A percentile compares a stretch with the other conserved stretches of the same genome.
Evolutionary conservation across 2,888 invertebrate genomes (phyloP).

Genomic region (Trachelus tabidus): DNA sequence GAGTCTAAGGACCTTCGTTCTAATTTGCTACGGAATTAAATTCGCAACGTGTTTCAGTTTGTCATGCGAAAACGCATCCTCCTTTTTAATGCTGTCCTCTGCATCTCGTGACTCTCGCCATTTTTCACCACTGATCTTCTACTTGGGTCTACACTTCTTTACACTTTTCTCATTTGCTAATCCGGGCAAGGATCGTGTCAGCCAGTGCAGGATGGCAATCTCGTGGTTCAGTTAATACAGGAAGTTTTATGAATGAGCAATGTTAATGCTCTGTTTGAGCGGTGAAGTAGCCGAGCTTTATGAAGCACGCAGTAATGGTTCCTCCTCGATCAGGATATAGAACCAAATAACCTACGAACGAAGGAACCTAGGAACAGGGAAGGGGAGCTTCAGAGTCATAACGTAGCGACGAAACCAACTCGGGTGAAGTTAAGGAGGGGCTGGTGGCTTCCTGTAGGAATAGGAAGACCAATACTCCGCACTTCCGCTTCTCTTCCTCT

Average conservation of each 20-base stretch:
- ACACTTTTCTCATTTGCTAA: neutral
- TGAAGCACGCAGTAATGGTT: constrained; percentile 46
- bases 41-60: neutral
- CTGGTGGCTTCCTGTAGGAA: constrained; percentile 51
- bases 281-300: constrained; percentile 45
- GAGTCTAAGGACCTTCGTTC: constrained; percentile 9
- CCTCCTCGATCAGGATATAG: neutral
- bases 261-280: constrained; percentile 21
- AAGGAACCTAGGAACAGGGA: neutral
- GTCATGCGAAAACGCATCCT: neutral
- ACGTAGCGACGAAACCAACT: constrained; percentile 37
- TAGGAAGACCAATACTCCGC: constrained; percentile 58
- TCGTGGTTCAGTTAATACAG: neutral
- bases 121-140: neutral
- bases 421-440: constrained; percentile 52
- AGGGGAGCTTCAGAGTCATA: neutral
- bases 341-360: neutral
- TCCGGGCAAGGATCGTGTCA: neutral
- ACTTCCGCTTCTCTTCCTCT: constrained; percentile 54
- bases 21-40: neutral
- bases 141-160: neutral
- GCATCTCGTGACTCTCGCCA: neutral
- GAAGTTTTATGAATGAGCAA: constrained; percentile 1
- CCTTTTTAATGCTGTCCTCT: neutral
- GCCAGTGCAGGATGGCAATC: neutral